These are phyloP conservation scores for Gonatopus flavifemur DNA, from an alignment of 1,140 invertebrate species.

Conservation along the genomic window DNA sequence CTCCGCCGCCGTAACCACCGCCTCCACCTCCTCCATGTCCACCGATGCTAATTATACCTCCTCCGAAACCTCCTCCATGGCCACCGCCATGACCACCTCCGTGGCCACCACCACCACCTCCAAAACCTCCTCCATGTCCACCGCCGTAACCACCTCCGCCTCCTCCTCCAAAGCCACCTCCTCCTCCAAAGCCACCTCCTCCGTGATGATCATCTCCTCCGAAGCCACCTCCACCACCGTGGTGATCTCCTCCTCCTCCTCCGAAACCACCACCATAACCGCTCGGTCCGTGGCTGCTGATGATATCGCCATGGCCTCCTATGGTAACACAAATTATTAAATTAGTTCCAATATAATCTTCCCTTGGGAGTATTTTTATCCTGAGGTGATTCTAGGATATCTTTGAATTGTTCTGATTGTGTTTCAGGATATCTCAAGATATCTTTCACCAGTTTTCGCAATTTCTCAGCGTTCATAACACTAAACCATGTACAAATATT, in stretches of 20 bases:
- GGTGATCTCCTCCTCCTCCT: constrained; percentile 1
- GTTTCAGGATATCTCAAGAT: too few species aligned
- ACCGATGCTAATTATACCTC: too few species aligned
- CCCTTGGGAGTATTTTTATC: too few species aligned
- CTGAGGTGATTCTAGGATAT: too few species aligned
- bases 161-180: not conserved
- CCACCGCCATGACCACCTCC: constrained; percentile 17
- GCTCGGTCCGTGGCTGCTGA: constrained; percentile 10
- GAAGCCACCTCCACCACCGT: constrained; percentile 3
- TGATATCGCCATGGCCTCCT: constrained; percentile 22
- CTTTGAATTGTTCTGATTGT: too few species aligned
- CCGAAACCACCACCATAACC: too few species aligned
- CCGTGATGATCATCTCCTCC: constrained; percentile 4
- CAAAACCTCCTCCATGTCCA: constrained; percentile 4
- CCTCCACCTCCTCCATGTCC: constrained; percentile 15
- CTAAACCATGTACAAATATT: too few species aligned
- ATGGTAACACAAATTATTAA: too few species aligned
- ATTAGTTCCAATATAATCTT: too few species aligned
- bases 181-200: constrained; percentile 5
- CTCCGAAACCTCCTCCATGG: constrained; percentile 6
- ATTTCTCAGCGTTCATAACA: too few species aligned
- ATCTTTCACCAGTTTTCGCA: too few species aligned
- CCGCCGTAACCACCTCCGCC: constrained; percentile 8
- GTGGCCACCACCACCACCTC: constrained; percentile 8
- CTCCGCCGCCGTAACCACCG: constrained; percentile 16